A percentile compares a stretch with the other conserved stretches of the same genome.
Conservation (phyloP, 2,113 vertebrate species). For the Crocuta crocuta region DNA sequence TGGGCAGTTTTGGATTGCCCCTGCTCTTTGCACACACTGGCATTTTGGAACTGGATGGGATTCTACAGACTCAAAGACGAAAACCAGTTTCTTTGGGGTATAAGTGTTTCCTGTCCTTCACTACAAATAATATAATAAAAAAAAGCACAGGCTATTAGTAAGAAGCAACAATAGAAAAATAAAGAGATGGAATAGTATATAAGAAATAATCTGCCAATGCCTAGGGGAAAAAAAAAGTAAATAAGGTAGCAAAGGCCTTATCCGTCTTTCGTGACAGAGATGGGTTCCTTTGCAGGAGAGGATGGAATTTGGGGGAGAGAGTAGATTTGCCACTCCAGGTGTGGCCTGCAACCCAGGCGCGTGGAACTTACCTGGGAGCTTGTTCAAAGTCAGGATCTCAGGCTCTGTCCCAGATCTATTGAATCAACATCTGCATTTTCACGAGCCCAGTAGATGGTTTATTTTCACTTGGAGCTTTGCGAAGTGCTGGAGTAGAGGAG, state of each 20-base stretch:
- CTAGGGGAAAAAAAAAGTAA: not conserved
- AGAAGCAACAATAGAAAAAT: not conserved
- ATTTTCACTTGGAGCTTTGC: not conserved
- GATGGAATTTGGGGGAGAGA: not conserved
- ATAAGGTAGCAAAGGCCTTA: not conserved
- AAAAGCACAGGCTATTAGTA: not conserved
- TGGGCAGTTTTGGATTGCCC: not conserved
- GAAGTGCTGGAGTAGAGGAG: not conserved
- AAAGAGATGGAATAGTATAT: not conserved
- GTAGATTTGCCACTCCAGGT: not conserved
- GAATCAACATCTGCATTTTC: not conserved
- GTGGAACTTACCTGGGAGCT: not conserved
- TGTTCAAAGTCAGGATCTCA: not conserved
- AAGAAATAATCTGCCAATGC: not conserved
- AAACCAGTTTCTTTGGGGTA: not conserved
- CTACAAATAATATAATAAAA: not conserved
- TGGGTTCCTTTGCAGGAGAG: not conserved
- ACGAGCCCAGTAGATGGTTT: not conserved
- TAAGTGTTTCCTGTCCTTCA: not conserved
- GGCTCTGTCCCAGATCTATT: not conserved
- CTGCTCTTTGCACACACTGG: not conserved
- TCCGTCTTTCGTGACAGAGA: not conserved
- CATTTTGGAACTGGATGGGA: not conserved
- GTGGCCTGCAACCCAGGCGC: not conserved
- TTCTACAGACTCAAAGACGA: not conserved